A percentile compares a stretch with the other conserved stretches of the same genome.
These are phyloP conservation scores for Cataglyphis hispanica DNA, from an alignment of 1,140 invertebrate species.

Conservation along the genomic window DNA sequence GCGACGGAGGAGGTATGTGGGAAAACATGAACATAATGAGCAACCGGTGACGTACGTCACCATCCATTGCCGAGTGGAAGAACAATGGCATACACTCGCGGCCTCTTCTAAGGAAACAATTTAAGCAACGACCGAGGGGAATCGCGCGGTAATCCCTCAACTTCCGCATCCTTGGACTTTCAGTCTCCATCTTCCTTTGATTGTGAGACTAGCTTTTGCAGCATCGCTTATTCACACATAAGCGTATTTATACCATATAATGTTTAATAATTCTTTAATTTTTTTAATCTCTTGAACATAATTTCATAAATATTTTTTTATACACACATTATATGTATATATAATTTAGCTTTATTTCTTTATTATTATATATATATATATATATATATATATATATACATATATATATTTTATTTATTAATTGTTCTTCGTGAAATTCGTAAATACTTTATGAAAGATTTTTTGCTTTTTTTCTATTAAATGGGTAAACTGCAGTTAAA, in stretches of 20 bases:
- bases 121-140: conserved; percentile 57
- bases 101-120: conserved; percentile 67
- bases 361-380: neutral
- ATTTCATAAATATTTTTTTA: conserved; percentile 23
- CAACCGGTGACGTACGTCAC: conserved; percentile 68
- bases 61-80: conserved; percentile 63
- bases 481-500: neutral
- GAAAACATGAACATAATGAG: conserved; percentile 68
- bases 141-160: conserved; percentile 53
- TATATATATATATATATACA: neutral
- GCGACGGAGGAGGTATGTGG: conserved; percentile 49
- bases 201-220: neutral
- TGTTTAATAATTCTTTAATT: neutral
- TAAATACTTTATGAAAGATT: neutral
- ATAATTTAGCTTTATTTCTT: neutral
- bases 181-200: neutral
- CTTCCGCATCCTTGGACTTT: conserved; percentile 61
- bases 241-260: neutral
- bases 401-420: neutral
- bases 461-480: neutral
- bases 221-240: neutral
- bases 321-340: neutral
- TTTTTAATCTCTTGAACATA: conserved; percentile 28
- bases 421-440: neutral
- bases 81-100: conserved; percentile 61